Evolutionary conservation across 2,888 invertebrate species (phyloP), one percentile per base, ranked within the genome.

Genomic region (Rhingia rostrata): DNA sequence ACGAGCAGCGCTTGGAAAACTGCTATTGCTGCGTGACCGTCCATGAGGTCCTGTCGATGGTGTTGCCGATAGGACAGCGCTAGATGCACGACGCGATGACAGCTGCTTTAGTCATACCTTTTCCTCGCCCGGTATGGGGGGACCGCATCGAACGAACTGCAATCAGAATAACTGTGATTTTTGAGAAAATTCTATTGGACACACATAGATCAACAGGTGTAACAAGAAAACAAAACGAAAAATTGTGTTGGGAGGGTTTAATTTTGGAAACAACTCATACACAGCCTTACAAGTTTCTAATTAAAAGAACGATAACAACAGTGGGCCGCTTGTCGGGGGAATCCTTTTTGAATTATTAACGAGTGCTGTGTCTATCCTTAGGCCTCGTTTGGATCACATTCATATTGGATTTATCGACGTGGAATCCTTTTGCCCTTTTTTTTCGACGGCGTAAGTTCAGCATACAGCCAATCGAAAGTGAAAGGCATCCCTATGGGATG

Each of bases 131-230:
- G 94, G 93, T 89, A 94, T 88, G 93, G 94, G 91, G 92, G 94
- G 91, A 93, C 94, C 90, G 92, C 94, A 95, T 89, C 96, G 94
- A 90, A 96, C 95, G 92, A 96, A 96, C 96, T 96, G 94, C 90
- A 94, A 92, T 89, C 90, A 90, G 87, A 90, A 90, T 89, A 90
- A 90, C 90, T 91, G 89, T 88, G 88, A 89, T 89, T 90, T 83
- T 89, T 91, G 88, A 88, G 89, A 90, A 85, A 75, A 87, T 78
- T 75, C 70, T 51, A 35, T 6, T 54, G 35, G 49, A 60, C 45
- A 69, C 6, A 64, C 7, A 22, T 9, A 10, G 4, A 32, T 32
- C 6, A 30, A 6, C 4, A 33, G 32, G 41, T 10, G n/a, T 3
- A 35, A 5, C 6, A 22, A 54, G 5, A 10, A 30, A 39, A 22